Base-by-base conservation (phyloP, 2,797 vertebrate species). In the Sebastolobus altivelis region DNA sequence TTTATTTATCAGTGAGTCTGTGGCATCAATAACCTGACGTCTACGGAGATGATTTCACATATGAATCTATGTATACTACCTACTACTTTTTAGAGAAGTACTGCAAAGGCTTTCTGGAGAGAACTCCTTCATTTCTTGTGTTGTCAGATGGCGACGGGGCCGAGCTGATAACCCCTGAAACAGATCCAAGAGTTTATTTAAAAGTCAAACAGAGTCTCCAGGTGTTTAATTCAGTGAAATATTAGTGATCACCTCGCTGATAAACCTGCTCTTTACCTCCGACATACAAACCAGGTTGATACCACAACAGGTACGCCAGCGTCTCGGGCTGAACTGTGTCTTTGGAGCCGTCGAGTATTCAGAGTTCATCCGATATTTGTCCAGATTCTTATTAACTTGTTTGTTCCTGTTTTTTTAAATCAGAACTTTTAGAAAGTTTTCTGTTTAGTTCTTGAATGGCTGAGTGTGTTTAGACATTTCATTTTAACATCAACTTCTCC, bases 21-120 rank as follows among this genome's bases (percentile, higher is more conserved):
- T 25, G 25, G 25, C 25, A 25, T 25, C 1, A 25, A 25, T 25
- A 25, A 25, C 25, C 25, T 25, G 25, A 25, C 25, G 25, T 25
- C 1, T 2, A 25, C 25, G 25, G 25, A 25, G 25, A 25, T 25
- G 25, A 25, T 25, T 25, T 25, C 25, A 25, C 25, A 25, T 25
- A 25, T 25, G 25, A 25, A 25, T 25, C 25, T 25, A 25, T 25
- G 25, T 25, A 25, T 25, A 25, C 66, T 75, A 60, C 71, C 66
- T 66, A 46, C 25, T 65, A 40, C 25, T 61, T 37, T 31, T 60
- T 54, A 55, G 12, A 81, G 29, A 60, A 40, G 7, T 46, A 54
- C 65, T 65, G 63, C 58, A 78, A 67, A 77, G 52, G 11, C 27
- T 18, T 59, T 69, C 29, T 37, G 49, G 8, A 65, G 5, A 56